Percentiles rank a stretch among this genome's conserved stretches.
phyloP scores from a whole-genome alignment of 2,797 vertebrate species.

The Oceanodroma leucorhoa region DNA sequence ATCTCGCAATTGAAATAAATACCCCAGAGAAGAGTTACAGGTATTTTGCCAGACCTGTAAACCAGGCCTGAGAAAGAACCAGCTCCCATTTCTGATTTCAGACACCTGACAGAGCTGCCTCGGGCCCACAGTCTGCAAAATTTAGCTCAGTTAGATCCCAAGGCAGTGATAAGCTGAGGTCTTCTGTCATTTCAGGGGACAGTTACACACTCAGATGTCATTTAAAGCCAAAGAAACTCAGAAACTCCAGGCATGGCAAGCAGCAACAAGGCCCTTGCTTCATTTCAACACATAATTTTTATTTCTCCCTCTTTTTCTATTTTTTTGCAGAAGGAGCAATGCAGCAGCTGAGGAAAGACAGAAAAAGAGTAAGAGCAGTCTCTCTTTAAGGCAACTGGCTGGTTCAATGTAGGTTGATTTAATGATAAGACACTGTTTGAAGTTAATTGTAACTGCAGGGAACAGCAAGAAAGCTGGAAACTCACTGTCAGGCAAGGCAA shows the following conservation, averaged over 20 bases:
- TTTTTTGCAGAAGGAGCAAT: background rate
- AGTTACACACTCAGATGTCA: background rate
- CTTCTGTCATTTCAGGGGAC: background rate
- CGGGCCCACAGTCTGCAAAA: background rate
- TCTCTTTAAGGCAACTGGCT: conserved; percentile 11
- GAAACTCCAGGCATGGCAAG: background rate
- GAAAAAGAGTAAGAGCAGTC: background rate
- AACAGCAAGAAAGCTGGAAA: background rate
- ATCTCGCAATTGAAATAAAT: background rate
- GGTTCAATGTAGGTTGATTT: background rate
- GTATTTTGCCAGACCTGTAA: background rate
- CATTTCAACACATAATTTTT: background rate
- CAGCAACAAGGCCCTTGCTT: background rate
- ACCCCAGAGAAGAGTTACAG: background rate
- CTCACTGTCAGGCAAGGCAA: background rate
- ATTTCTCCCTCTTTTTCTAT: background rate
- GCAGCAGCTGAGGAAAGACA: background rate
- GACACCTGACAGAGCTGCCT: background rate
- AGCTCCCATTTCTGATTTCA: background rate
- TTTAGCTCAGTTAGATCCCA: background rate
- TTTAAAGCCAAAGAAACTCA: background rate
- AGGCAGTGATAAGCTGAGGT: background rate
- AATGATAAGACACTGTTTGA: conserved; percentile 23
- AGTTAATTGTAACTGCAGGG: conserved; percentile 1
- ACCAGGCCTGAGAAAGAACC: background rate